A percentile compares a stretch with the other conserved stretches of the same genome.
These are phyloP conservation scores for Tachuris rubrigastra DNA, from an alignment of 2,113 vertebrate genomes.

Conservation along the genomic window DNA sequence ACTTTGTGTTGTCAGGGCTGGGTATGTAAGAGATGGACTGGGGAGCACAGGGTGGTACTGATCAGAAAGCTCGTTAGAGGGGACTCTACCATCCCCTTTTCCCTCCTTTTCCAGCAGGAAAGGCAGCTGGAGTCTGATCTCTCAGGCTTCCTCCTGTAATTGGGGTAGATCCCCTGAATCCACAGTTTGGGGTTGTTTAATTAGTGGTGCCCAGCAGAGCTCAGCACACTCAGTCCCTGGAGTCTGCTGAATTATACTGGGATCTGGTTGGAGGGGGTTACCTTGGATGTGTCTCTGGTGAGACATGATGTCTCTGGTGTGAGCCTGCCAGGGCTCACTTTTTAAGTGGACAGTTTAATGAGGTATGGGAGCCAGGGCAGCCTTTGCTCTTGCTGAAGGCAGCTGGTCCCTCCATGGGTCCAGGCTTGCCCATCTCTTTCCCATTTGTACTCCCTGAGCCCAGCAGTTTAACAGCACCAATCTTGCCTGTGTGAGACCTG, in stretches of 20 bases:
- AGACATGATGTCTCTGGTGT: not conserved
- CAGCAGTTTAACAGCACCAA: fast-evolving
- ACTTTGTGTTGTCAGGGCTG: not conserved
- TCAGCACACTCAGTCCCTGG: not conserved
- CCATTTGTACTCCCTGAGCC: fast-evolving
- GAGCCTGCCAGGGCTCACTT: not conserved
- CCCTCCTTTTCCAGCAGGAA: not conserved
- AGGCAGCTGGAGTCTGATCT: fast-evolving
- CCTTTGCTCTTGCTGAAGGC: not conserved
- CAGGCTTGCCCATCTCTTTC: not conserved
- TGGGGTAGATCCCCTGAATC: not conserved
- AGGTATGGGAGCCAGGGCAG: not conserved
- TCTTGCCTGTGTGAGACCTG: not conserved
- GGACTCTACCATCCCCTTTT: not conserved
- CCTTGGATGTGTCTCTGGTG: not conserved
- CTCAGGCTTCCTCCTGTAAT: fast-evolving
- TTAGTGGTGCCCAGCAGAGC: not conserved
- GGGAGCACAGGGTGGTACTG: not conserved
- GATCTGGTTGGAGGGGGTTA: not conserved
- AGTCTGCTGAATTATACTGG: not conserved
- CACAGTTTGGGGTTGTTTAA: fast-evolving
- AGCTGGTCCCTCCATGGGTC: not conserved
- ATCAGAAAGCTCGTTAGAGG: not conserved
- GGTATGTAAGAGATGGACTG: not conserved
- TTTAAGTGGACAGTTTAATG: not conserved